Evolutionary conservation across 2,888 invertebrate genomes (phyloP).

Genomic region (Gastrophysa polygoni): DNA sequence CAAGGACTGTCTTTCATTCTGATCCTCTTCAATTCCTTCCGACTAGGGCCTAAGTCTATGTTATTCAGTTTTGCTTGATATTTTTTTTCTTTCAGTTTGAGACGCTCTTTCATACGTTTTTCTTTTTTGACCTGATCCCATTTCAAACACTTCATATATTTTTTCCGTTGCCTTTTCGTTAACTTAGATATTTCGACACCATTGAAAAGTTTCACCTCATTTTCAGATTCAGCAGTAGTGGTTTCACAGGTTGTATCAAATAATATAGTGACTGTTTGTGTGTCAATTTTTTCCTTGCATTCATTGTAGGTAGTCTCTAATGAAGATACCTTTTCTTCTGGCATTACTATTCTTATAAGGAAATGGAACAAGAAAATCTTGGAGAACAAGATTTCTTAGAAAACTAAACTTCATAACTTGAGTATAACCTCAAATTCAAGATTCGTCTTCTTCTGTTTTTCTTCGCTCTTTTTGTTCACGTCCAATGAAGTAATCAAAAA

Average conservation of each 20-base stretch:
- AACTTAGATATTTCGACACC: slow-evolving; percentile 55
- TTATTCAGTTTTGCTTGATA: slow-evolving; percentile 74
- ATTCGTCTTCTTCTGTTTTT: too few species aligned
- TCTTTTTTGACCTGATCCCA: slow-evolving; percentile 74
- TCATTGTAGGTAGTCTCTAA: neutral
- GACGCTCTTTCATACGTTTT: slow-evolving; percentile 74
- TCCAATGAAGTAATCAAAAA: too few species aligned
- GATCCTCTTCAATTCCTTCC: slow-evolving; percentile 78
- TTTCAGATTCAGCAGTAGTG: neutral
- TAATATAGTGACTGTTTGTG: neutral
- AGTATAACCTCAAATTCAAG: too few species aligned
- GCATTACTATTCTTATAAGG: too few species aligned
- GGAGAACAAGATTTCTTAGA: too few species aligned
- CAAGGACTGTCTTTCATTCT: slow-evolving; percentile 72
- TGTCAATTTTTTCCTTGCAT: neutral
- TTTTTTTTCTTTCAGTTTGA: slow-evolving; percentile 69
- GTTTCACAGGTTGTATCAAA: neutral
- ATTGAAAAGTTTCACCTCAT: slow-evolving; percentile 47
- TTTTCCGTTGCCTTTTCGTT: slow-evolving; percentile 56
- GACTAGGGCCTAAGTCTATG: slow-evolving; percentile 74
- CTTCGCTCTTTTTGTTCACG: too few species aligned
- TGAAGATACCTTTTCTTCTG: too few species aligned
- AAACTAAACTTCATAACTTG: too few species aligned
- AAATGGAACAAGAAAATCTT: too few species aligned
- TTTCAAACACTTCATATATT: slow-evolving; percentile 67